These are phyloP conservation scores for Mylabris phalerata DNA, from an alignment of 1,140 invertebrate genomes.

Conservation along the genomic window DNA sequence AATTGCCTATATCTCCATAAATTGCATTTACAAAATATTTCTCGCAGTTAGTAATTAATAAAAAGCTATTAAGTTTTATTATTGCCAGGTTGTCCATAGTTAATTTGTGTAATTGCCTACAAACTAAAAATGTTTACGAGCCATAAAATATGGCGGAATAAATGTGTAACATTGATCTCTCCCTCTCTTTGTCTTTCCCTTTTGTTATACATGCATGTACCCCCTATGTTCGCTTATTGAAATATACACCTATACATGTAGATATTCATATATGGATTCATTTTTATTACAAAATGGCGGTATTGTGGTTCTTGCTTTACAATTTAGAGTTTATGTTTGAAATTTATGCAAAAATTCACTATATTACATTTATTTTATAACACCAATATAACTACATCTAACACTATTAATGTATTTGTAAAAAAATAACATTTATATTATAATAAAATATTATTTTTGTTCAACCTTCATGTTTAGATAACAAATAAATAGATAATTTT, in stretches of 20 bases:
- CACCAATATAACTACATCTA: too few species aligned
- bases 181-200: too few species aligned
- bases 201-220: constrained; percentile 22
- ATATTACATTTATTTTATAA: too few species aligned
- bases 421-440: too few species aligned
- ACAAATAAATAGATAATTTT: too few species aligned
- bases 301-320: background rate
- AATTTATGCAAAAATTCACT: constrained; percentile 24
- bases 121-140: constrained; percentile 26
- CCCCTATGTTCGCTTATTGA: background rate
- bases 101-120: constrained; percentile 27
- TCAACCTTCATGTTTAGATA: too few species aligned
- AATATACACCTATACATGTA: too few species aligned
- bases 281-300: constrained; percentile 28
- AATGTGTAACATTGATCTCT: constrained; percentile 4
- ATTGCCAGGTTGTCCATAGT: constrained; percentile 20
- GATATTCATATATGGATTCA: constrained; percentile 16
- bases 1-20: too few species aligned
- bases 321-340: constrained; percentile 13
- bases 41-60: constrained; percentile 19
- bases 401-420: too few species aligned
- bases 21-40: background rate
- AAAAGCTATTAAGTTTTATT: constrained; percentile 24
- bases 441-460: too few species aligned
- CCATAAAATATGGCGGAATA: constrained; percentile 25